phyloP scores from a whole-genome alignment of 2,888 invertebrate genomes.

The Pemphredon lugubris region DNA sequence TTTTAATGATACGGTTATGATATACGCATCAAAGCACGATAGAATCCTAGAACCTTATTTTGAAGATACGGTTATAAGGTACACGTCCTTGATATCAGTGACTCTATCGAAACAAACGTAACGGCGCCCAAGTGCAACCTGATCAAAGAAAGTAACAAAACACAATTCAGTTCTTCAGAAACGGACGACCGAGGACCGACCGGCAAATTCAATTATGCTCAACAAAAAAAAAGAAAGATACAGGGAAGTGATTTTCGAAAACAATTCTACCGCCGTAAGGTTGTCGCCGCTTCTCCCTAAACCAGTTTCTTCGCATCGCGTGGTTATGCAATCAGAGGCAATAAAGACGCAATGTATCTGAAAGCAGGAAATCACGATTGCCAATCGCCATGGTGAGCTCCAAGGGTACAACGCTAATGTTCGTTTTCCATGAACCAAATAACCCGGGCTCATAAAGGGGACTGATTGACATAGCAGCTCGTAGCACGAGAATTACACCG shows the following conservation, averaged over 20 bases:
- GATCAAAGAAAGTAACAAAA: too few species aligned
- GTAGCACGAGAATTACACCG: slow-evolving; percentile 51
- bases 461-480: slow-evolving; percentile 56
- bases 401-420: slow-evolving; percentile 54
- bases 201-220: too few species aligned
- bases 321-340: slow-evolving; percentile 58
- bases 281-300: too few species aligned
- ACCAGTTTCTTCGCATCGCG: slow-evolving; percentile 20
- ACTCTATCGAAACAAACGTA: too few species aligned
- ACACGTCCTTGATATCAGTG: too few species aligned
- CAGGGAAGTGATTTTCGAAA: not conserved
- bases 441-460: slow-evolving; percentile 43
- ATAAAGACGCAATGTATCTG: slow-evolving; percentile 59
- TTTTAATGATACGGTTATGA: too few species aligned
- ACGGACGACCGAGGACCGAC: too few species aligned
- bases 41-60: too few species aligned
- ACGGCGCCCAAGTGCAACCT: too few species aligned
- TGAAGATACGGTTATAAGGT: too few species aligned
- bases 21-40: too few species aligned
- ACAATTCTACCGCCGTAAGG: not conserved
- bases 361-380: slow-evolving; percentile 51
- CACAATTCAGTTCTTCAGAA: too few species aligned
- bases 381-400: slow-evolving; percentile 45
- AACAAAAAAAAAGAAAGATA: not conserved
- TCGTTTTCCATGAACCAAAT: slow-evolving; percentile 63